Conservation (phyloP, 2,888 invertebrate genomes). For the Ichneumoninae sp. region DNA sequence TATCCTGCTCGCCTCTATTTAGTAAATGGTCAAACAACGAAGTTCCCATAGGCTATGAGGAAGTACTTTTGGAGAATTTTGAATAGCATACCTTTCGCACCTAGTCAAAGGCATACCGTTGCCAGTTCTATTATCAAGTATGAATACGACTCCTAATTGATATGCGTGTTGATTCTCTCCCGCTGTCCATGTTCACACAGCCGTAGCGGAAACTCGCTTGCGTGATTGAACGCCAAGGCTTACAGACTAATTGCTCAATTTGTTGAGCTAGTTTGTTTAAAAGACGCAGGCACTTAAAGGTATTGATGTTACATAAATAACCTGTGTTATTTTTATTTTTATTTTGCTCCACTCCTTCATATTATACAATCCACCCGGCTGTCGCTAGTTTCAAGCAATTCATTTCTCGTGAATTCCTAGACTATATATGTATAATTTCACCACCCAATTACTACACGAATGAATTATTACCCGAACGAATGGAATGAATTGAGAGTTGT, state of each 20-base stretch:
- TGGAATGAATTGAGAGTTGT: neutral
- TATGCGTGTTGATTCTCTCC: neutral
- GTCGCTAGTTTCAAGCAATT: neutral
- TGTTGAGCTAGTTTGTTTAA: neutral
- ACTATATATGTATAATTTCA: neutral
- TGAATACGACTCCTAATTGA: neutral
- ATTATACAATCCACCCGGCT: neutral
- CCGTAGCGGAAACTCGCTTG: neutral
- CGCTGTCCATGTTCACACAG: neutral
- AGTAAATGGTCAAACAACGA: neutral
- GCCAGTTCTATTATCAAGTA: neutral
- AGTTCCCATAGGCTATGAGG: neutral
- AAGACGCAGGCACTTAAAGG: neutral
- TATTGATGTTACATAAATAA: neutral
- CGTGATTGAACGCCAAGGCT: neutral
- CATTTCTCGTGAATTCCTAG: neutral
- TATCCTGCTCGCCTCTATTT: too few relatives aligned
- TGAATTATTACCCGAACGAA: neutral
- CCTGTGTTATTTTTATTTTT: neutral
- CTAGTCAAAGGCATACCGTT: constrained; percentile 1
- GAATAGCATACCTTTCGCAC: neutral
- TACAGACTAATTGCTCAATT: neutral
- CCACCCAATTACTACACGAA: neutral
- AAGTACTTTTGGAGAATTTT: neutral
- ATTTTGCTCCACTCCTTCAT: neutral